Evolutionary conservation across 2,888 invertebrate genomes (phyloP).

Genomic region (Parthenolecanium corni): DNA sequence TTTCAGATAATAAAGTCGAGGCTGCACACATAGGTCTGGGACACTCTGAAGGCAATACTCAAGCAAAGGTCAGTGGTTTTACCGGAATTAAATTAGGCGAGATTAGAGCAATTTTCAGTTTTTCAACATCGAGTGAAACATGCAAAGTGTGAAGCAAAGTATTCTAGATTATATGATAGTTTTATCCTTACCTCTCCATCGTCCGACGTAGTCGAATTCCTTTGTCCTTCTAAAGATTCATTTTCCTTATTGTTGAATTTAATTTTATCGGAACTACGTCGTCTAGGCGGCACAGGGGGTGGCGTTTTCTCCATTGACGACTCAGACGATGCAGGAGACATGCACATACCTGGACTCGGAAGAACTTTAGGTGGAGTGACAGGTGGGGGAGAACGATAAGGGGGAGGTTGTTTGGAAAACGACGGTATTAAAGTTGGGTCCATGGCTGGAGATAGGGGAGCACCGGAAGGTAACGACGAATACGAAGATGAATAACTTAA

Average conservation of each 20-base stretch:
- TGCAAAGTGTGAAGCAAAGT: no score
- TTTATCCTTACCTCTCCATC: constrained; percentile 8
- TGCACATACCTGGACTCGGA: constrained; percentile 24
- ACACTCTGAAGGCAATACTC: no score
- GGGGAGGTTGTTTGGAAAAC: constrained; percentile 39
- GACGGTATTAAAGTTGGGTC: constrained; percentile 28
- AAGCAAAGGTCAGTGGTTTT: no score
- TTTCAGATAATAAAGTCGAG: no score
- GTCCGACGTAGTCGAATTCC: background rate
- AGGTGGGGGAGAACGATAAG: constrained; percentile 45
- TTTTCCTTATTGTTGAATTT: constrained; percentile 23
- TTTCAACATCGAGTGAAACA: no score
- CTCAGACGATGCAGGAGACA: background rate
- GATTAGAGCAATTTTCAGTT: no score
- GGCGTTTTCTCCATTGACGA: constrained; percentile 31
- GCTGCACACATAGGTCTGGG: no score
- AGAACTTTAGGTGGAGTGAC: constrained; percentile 34
- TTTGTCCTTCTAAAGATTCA: constrained; percentile 7
- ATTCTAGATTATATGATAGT: no score
- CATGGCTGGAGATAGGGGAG: constrained; percentile 25
- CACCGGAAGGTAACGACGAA: constrained; percentile 28
- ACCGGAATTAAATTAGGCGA: no score
- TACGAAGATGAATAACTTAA: constrained; percentile 30
- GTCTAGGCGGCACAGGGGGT: constrained; percentile 36
- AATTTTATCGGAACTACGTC: constrained; percentile 35